Evolutionary conservation across 2,888 invertebrate genomes (phyloP).

Genomic region (Salpingus planirostris): DNA sequence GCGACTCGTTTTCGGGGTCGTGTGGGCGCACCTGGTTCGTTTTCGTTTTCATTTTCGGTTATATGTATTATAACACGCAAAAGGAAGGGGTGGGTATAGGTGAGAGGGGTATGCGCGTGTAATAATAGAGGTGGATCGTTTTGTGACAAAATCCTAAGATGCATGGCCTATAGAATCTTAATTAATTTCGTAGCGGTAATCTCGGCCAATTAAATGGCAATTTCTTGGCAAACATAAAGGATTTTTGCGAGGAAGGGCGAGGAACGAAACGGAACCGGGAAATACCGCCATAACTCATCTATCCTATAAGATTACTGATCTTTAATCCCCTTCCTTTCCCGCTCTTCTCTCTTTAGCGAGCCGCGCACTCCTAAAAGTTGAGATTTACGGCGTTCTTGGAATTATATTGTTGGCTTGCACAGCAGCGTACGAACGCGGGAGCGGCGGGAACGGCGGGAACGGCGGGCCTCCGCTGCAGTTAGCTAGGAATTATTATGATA

Average conservation of each 20-base stretch:
- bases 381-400: conserved; percentile 60
- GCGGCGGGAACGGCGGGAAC: not conserved
- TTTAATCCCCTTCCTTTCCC: conserved; percentile 58
- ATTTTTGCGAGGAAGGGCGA: conserved; percentile 38
- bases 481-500: conserved; percentile 47
- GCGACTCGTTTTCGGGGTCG: too few relatives aligned
- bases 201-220: conserved; percentile 43
- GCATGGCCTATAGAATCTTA: conserved; percentile 43
- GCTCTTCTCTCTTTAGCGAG: conserved; percentile 46
- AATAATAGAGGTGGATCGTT: conserved; percentile 5
- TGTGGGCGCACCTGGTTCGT: conserved; percentile 31
- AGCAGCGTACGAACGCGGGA: conserved; percentile 29
- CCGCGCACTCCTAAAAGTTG: conserved; percentile 54
- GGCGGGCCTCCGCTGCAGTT: conserved; percentile 36
- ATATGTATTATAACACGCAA: too few relatives aligned
- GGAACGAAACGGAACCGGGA: conserved; percentile 37
- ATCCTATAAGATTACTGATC: conserved; percentile 65
- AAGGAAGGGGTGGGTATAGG: too few relatives aligned
- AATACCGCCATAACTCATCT: conserved; percentile 59
- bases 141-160: conserved; percentile 40
- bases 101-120: too few relatives aligned
- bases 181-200: conserved; percentile 43
- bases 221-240: conserved; percentile 43
- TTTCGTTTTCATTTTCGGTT: conserved; percentile 11
- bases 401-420: conserved; percentile 54